Evolutionary conservation across 2,888 invertebrate species (phyloP), one percentile per base, ranked within the genome.

Genomic region (Adelognathus sp.): DNA sequence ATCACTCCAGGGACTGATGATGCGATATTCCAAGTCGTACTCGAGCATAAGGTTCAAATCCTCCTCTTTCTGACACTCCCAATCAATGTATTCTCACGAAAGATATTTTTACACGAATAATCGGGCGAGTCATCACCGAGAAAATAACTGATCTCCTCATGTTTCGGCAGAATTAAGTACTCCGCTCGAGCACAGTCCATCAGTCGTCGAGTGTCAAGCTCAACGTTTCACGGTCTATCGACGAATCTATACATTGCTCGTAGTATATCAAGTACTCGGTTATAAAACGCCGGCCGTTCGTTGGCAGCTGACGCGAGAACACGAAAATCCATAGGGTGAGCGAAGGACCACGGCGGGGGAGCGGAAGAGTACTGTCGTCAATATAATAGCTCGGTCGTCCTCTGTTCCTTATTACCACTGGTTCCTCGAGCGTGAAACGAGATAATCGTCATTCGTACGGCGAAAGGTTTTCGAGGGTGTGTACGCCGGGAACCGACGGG

Each of bases 401-500:
- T 67, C 50, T 33, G 50, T 41, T 36, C 44, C 60, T 76, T 61
- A 56, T 73, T 76, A 44, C 73, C 63, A 52, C 63, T n/a, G 64
- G 74, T 63, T 75, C 66, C 64, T 84, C 83, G 61, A 78, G 79
- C 85, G 84, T 85, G 80, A 86, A 86, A 85, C 81, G 75, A 82
- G 83, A 86, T 86, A 84, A 86, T 83, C 82, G 83, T 83, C 81
- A 81, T 79, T 84, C 81, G 83, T 74, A 81, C 83, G n/a, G n/a
- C n/a, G 82, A 33, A 33, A 64, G 24, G 36, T 31, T 63, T 50
- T 50, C n/a, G 33, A 27, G 61, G 33, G 27, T 46, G 31, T 66
- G 50, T 44, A n/a, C 24, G 39, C 21, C 44, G n/a, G n/a, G n/a
- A n/a, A n/a, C 31, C 44, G 64, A 36, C 11, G 64, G 2, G 3